phyloP scores from a whole-genome alignment of 1,140 invertebrate genomes.

The Zophobas atratus region DNA sequence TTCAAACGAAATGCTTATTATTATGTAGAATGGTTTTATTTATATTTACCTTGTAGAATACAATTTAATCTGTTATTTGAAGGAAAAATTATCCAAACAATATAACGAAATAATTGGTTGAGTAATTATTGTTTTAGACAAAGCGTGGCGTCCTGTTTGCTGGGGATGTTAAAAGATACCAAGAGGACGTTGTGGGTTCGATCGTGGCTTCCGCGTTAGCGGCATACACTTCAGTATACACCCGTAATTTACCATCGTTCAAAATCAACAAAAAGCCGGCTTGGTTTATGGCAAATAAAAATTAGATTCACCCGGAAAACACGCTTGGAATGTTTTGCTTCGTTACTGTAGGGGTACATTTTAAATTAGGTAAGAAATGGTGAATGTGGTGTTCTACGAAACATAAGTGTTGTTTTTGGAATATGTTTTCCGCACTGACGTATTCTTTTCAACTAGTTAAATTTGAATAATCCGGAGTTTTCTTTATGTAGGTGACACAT shows the following conservation, averaged over 20 bases:
- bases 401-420: neutral
- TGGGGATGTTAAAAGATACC: slow-evolving; percentile 3
- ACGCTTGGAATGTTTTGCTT: slow-evolving; percentile 35
- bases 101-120: slow-evolving; percentile 38
- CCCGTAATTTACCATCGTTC: slow-evolving; percentile 12
- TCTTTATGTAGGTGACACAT: too few species aligned
- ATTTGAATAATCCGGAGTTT: too few species aligned
- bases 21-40: too few species aligned
- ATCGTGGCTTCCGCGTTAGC: slow-evolving; percentile 5
- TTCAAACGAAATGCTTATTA: too few species aligned
- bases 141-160: slow-evolving; percentile 23
- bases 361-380: slow-evolving; percentile 28
- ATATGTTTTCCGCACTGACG: too few species aligned
- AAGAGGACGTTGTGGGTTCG: slow-evolving; percentile 8
- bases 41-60: too few species aligned
- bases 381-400: neutral
- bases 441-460: too few species aligned
- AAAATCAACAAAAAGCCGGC: slow-evolving; percentile 24
- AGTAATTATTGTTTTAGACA: slow-evolving; percentile 16
- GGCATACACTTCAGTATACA: slow-evolving; percentile 14
- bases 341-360: slow-evolving; percentile 28
- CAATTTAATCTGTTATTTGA: neutral
- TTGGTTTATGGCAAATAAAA: slow-evolving; percentile 39
- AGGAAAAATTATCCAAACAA: slow-evolving; percentile 52
- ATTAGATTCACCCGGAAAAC: slow-evolving; percentile 42